Evolutionary conservation across 2,888 invertebrate genomes (phyloP).

Genomic region (Drosophila nr. perissopoda): DNA sequence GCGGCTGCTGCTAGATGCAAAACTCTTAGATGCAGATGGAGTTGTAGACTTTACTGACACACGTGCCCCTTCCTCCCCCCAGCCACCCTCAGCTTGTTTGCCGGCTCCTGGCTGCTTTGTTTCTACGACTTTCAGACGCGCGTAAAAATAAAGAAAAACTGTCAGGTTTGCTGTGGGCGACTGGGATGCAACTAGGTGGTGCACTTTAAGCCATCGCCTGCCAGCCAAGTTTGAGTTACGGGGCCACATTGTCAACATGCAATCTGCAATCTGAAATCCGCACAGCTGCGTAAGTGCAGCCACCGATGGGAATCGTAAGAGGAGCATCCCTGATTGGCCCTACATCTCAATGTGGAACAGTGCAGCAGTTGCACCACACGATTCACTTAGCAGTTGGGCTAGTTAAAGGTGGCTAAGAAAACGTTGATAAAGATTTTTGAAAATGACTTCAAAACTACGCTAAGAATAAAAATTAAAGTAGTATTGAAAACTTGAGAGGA

Average conservation of each 20-base stretch:
- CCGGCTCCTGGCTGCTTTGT: slow-evolving; percentile 24
- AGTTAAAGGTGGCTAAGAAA: slow-evolving; percentile 4
- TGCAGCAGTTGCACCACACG: slow-evolving; percentile 44
- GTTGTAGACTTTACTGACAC: slow-evolving; percentile 43
- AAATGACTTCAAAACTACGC: not conserved
- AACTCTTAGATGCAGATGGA: slow-evolving; percentile 60
- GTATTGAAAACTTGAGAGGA: not conserved
- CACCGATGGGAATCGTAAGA: slow-evolving; percentile 34
- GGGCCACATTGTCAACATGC: slow-evolving; percentile 57
- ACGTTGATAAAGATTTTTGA: not conserved
- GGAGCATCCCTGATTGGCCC: slow-evolving; percentile 47
- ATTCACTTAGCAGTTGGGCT: slow-evolving; percentile 19
- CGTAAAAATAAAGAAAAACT: slow-evolving; percentile 71
- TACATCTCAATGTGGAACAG: slow-evolving; percentile 40
- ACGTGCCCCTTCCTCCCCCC: slow-evolving; percentile 36
- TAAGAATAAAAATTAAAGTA: not conserved
- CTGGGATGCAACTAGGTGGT: slow-evolving; percentile 10
- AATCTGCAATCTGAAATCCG: slow-evolving; percentile 41
- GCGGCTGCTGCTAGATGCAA: slow-evolving; percentile 51
- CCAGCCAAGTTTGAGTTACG: slow-evolving; percentile 52
- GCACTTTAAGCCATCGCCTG: slow-evolving; percentile 49
- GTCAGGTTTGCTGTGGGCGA: slow-evolving; percentile 50
- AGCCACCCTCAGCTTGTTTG: not conserved
- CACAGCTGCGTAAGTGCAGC: slow-evolving; percentile 64
- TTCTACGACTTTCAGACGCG: slow-evolving; percentile 60